These are phyloP conservation scores for Zapornia atra DNA, from an alignment of 2,113 vertebrate species.

Conservation along the genomic window DNA sequence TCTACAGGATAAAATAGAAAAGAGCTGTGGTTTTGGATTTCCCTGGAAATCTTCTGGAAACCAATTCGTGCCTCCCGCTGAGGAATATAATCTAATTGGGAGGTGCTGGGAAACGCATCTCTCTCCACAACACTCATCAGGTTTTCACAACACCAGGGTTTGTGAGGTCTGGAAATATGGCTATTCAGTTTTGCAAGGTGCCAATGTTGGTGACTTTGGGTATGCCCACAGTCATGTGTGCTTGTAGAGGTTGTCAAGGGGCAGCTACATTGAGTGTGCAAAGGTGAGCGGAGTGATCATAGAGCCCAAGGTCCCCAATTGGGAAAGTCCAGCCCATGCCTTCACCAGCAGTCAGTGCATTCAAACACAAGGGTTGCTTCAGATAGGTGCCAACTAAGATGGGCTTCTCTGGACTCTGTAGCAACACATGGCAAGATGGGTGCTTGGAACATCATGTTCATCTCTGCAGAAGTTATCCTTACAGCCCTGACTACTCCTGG, in stretches of 20 bases:
- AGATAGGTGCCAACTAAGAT: neutral
- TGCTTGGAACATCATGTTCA: neutral
- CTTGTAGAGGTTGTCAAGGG: neutral
- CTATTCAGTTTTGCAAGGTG: neutral
- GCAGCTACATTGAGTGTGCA: neutral
- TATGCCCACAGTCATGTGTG: neutral
- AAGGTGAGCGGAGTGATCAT: neutral
- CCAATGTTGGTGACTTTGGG: rapidly evolving
- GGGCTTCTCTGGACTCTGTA: neutral
- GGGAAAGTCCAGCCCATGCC: neutral
- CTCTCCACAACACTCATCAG: neutral
- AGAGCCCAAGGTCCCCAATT: neutral
- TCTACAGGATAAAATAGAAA: neutral
- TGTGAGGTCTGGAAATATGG: neutral
- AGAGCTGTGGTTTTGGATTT: neutral
- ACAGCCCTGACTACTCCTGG: neutral
- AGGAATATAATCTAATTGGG: neutral
- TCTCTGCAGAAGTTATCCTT: neutral
- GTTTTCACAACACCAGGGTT: neutral
- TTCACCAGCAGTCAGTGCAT: neutral
- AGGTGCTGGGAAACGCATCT: neutral
- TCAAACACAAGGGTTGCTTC: neutral
- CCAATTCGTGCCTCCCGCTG: neutral
- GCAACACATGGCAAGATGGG: neutral
- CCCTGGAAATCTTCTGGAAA: neutral